Evolutionary conservation across 2,888 invertebrate species (phyloP).

Genomic region (Plebejus melissa): DNA sequence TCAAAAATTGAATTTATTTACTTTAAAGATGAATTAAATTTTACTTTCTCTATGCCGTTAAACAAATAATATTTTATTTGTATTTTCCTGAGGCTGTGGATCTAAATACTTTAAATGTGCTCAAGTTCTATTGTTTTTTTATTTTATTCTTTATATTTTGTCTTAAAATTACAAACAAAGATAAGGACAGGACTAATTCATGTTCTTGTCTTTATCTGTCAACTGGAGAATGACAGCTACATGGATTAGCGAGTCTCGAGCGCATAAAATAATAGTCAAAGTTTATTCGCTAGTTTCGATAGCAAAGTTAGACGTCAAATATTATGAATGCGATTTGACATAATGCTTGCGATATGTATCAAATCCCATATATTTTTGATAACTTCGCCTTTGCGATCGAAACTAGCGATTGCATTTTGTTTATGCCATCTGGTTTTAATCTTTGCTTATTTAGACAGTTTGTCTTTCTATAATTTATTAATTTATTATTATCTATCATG

Average conservation of each 20-base stretch:
- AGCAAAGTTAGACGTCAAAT: neutral
- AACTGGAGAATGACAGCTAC: neutral
- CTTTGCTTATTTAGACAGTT: neutral
- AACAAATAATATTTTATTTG: neutral
- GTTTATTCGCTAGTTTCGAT: no score
- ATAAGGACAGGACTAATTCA: neutral
- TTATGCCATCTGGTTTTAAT: neutral
- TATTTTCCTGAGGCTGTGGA: neutral
- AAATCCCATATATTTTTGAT: neutral
- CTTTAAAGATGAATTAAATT: neutral
- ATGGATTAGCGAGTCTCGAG: neutral
- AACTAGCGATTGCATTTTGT: neutral
- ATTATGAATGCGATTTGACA: neutral
- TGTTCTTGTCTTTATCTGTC: neutral
- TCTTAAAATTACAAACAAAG: neutral
- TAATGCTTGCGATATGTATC: neutral
- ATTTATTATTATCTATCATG: slow-evolving; percentile 11
- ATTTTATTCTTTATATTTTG: neutral
- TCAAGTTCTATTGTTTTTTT: neutral
- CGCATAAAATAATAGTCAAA: neutral
- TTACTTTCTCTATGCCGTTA: neutral
- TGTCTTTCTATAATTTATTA: neutral
- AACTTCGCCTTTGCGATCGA: neutral
- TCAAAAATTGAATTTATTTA: neutral
- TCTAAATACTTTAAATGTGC: neutral